Evolutionary conservation across 2,113 vertebrate species (phyloP).

Genomic region (Mixornis gularis): DNA sequence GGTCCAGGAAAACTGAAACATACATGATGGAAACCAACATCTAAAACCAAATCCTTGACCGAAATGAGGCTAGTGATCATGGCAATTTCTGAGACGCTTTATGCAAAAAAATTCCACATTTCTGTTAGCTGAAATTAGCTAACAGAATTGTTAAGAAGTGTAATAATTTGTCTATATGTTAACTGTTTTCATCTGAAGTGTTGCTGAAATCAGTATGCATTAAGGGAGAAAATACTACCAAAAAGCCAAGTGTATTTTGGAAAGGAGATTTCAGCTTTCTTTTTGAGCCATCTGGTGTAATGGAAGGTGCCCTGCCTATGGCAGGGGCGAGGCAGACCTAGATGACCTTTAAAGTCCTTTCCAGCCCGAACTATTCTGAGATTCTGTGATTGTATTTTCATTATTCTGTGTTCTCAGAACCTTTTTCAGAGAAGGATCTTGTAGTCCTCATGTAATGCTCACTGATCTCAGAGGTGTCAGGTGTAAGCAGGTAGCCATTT

Average conservation of each 20-base stretch:
- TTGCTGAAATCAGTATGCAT: neutral
- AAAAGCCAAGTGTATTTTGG: neutral
- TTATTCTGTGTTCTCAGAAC: neutral
- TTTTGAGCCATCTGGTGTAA: neutral
- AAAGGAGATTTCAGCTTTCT: neutral
- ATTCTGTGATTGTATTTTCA: neutral
- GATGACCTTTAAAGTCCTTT: neutral
- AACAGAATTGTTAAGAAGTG: neutral
- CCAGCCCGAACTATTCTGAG: neutral
- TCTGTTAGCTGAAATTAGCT: neutral
- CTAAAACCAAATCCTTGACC: neutral
- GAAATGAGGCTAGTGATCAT: neutral
- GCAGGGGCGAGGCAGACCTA: rapidly evolving
- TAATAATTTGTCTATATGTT: neutral
- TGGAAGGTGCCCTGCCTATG: neutral
- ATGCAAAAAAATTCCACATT: neutral
- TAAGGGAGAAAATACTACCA: neutral
- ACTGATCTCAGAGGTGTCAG: neutral
- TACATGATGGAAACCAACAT: neutral
- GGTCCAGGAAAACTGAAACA: neutral
- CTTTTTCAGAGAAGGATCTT: neutral
- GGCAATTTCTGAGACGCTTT: neutral
- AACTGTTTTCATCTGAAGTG: neutral
- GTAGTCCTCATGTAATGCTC: neutral
- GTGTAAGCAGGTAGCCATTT: neutral